Evolutionary conservation across 2,113 vertebrate species (phyloP), one percentile per base, ranked within the genome.

Genomic region (Ivindomyrus marchei): DNA sequence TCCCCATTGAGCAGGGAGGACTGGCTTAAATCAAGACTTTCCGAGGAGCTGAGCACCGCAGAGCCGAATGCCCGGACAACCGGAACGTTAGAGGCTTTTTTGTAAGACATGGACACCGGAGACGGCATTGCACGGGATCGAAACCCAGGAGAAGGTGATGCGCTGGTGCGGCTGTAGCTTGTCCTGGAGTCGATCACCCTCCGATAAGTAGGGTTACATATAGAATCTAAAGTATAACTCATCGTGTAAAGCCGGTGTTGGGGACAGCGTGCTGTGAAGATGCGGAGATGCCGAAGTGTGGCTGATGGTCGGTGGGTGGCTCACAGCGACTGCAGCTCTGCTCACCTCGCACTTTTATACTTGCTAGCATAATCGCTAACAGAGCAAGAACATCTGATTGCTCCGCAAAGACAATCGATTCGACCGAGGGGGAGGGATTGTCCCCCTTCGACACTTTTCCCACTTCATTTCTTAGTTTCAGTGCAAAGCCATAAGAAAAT

Each of bases 11-110:
- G 95, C 89, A 95, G 95, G 53, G 96, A 96, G 85, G 96, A 94
- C 91, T 96, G 96, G 90, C 95, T 95, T n/a, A 97, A 92, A 50
- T 97, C 97, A 53, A 97, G 94, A 92, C 96, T 97, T 90, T 97
- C 97, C 21, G 95, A 24, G 92, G 2, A 96, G 96, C 93, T 96
- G 95, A 93, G 97, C 94, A 94, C 94, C 90, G 1, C 95, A 90
- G 90, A 95, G 93, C 89, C 87, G 90, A 92, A 92, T 46, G 92
- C 95, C 91, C 93, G 95, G 95, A 52, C 93, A 6, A 90, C 74
- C 0, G 89, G 91, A 91, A 93, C 90, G 94, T 94, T 39, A 94
- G 93, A 1, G 87, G 93, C 3, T 91, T 96, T 96, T 91, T 97
- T 97, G 94, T 96, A 97, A 45, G 95, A 94, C 5, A 96, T 95